Conservation (phyloP, 2,888 invertebrate genomes). For the Agrilus cyanescens region DNA sequence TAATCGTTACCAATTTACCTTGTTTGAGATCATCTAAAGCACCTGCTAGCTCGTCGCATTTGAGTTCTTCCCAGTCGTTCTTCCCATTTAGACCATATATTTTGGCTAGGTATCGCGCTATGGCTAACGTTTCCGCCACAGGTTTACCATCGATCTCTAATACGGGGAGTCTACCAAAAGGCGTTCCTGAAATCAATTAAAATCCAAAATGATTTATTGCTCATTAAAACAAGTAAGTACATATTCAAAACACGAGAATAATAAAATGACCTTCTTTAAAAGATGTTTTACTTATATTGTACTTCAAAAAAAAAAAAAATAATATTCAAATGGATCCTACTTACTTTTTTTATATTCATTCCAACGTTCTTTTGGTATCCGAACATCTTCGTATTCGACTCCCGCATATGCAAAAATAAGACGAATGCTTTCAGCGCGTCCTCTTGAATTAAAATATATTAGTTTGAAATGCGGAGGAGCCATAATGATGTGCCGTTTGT, state of each 20-base stretch:
- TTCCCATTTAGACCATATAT: slow-evolving; percentile 42
- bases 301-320: neutral
- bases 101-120: slow-evolving; percentile 43
- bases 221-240: too few species aligned
- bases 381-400: slow-evolving; percentile 42
- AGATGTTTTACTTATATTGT: too few species aligned
- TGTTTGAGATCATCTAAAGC: slow-evolving; percentile 42
- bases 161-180: slow-evolving; percentile 46
- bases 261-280: too few species aligned
- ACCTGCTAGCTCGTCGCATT: slow-evolving; percentile 45
- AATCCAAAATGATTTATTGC: too few species aligned
- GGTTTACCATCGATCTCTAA: slow-evolving; percentile 46
- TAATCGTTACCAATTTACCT: slow-evolving; percentile 29
- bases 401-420: slow-evolving; percentile 45
- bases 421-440: slow-evolving; percentile 44
- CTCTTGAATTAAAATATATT: slow-evolving; percentile 46
- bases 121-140: slow-evolving; percentile 44
- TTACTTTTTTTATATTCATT: slow-evolving; percentile 41
- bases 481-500: slow-evolving; percentile 10
- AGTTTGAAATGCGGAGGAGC: slow-evolving; percentile 37
- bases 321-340: slow-evolving; percentile 12
- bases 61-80: slow-evolving; percentile 42
- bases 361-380: slow-evolving; percentile 42
- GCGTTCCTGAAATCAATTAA: slow-evolving; percentile 35
- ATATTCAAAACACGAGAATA: too few species aligned